These are phyloP conservation scores for Euwallacea fornicatus DNA, from an alignment of 1,140 invertebrate species.

Conservation along the genomic window DNA sequence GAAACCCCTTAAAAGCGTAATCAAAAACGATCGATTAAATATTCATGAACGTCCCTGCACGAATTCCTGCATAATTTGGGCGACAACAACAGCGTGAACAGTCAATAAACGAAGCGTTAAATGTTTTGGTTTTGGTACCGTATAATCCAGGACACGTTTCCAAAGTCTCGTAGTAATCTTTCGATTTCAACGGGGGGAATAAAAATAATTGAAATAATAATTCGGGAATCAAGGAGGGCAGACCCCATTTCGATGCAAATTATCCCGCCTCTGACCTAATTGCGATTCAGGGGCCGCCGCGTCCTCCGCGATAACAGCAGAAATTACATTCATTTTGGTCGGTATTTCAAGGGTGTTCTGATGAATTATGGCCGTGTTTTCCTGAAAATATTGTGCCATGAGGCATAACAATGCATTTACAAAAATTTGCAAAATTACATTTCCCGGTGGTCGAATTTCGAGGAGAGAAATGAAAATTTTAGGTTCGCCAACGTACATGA, in stretches of 20 bases:
- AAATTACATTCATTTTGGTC: constrained; percentile 32
- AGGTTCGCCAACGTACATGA: background rate
- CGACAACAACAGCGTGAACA: background rate
- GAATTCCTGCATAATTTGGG: background rate
- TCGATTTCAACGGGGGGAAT: too few relatives aligned
- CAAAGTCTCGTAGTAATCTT: too few relatives aligned
- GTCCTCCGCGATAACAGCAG: constrained; percentile 23
- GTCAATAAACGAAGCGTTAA: constrained; percentile 4
- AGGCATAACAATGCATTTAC: too few relatives aligned
- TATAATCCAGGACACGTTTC: background rate
- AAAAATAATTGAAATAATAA: background rate
- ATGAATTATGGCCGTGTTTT: constrained; percentile 19
- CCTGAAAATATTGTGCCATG: background rate
- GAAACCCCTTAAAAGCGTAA: background rate
- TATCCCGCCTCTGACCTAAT: constrained; percentile 22
- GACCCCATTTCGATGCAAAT: constrained; percentile 26
- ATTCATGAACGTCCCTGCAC: constrained; percentile 2
- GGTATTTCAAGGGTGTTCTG: constrained; percentile 22
- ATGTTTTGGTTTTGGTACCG: background rate
- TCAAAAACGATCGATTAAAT: constrained; percentile 2
- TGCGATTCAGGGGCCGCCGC: constrained; percentile 20
- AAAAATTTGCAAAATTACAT: too few relatives aligned
- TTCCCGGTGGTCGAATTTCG: background rate
- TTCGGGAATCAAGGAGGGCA: background rate
- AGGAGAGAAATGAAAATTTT: background rate